Evolutionary conservation across 1,140 invertebrate genomes (phyloP).

Genomic region (Apocrypta bakeri): DNA sequence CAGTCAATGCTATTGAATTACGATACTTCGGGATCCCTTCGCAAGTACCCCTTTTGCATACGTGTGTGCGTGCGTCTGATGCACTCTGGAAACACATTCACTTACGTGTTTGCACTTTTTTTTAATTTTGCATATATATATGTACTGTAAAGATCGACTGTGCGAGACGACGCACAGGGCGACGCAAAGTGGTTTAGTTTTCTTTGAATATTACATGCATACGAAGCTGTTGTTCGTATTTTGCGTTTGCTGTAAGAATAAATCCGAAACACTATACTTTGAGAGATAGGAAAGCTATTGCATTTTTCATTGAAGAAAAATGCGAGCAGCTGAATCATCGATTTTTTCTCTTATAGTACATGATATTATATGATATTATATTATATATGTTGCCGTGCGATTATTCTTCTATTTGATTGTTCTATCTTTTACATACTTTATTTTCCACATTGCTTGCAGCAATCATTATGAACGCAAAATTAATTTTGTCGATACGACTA

Average conservation of each 20-base stretch:
- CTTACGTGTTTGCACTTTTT: neutral
- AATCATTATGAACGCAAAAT: neutral
- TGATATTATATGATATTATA: no score
- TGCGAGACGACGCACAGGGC: no score
- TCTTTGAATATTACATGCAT: neutral
- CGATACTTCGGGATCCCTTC: conserved; percentile 58
- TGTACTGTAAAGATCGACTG: no score
- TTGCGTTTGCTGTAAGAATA: no score
- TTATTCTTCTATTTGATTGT: neutral
- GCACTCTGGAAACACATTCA: neutral
- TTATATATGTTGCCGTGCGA: no score
- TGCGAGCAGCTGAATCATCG: neutral
- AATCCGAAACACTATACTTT: no score
- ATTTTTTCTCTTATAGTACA: neutral
- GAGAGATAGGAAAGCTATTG: no score
- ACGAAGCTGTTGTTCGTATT: no score
- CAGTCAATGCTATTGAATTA: conserved; percentile 69
- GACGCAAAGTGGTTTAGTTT: neutral
- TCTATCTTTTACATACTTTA: neutral
- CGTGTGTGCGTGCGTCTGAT: neutral
- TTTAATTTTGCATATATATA: no score
- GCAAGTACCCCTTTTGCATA: neutral
- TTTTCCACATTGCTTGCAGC: neutral
- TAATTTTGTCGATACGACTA: neutral
- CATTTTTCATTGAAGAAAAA: neutral